Conservation (phyloP, 2,113 vertebrate species). For the Megaceryle torquata region DNA sequence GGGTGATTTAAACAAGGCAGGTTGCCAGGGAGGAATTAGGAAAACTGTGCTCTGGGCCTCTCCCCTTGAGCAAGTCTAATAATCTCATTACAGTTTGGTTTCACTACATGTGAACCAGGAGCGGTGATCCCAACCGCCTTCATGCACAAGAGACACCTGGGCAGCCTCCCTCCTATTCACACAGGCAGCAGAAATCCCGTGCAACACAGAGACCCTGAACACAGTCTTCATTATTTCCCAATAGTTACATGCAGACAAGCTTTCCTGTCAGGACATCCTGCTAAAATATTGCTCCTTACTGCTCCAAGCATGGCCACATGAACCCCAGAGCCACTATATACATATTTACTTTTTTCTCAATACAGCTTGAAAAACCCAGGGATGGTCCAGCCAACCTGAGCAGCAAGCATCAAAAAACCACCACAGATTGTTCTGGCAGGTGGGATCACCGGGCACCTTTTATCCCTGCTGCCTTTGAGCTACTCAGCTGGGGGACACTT, state of each 20-base stretch:
- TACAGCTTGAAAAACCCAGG: neutral
- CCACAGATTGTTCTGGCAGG: too few species aligned
- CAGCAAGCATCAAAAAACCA: fast-evolving
- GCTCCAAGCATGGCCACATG: fast-evolving
- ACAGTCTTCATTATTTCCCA: neutral
- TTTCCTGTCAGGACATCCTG: neutral
- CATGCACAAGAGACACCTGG: fast-evolving
- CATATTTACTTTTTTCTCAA: fast-evolving
- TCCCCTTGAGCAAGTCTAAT: neutral
- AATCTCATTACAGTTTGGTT: neutral
- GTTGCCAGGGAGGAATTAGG: neutral
- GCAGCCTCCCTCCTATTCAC: neutral
- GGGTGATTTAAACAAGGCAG: neutral
- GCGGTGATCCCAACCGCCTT: neutral
- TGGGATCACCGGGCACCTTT: fast-evolving
- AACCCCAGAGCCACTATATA: neutral
- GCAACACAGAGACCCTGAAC: neutral
- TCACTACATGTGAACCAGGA: neutral
- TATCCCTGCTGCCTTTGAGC: neutral
- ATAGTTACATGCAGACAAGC: fast-evolving
- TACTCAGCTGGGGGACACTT: too few species aligned
- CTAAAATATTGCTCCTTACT: neutral
- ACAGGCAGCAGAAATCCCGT: neutral
- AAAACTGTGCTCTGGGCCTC: too few species aligned
- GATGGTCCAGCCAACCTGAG: neutral